phyloP scores from a whole-genome alignment of 2,797 vertebrate genomes.

The Anguilla megastoma region DNA sequence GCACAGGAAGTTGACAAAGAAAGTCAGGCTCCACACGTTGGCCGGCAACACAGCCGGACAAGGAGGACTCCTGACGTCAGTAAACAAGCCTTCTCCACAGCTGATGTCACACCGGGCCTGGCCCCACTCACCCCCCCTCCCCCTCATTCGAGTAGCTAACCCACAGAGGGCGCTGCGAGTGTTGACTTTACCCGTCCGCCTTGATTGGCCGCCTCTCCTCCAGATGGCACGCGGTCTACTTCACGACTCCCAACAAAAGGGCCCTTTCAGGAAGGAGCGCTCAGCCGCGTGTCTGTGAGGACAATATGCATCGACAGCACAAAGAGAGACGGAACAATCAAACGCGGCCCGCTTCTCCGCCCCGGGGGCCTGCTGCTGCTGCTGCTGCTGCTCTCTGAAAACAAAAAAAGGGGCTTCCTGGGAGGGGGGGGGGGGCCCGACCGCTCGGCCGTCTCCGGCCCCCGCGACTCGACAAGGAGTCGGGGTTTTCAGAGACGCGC shows the following conservation, averaged over 20 bases:
- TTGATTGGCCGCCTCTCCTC: constrained; percentile 39
- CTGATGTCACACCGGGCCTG: neutral
- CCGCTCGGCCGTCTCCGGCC: neutral
- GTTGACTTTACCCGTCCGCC: constrained; percentile 27
- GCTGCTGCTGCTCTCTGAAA: constrained; percentile 9
- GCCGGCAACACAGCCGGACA: neutral
- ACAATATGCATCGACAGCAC: constrained; percentile 29
- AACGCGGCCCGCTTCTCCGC: neutral
- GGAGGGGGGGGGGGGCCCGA: neutral
- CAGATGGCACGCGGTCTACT: constrained; percentile 41
- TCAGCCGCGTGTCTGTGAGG: constrained; percentile 42
- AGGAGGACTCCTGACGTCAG: neutral
- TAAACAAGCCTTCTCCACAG: neutral
- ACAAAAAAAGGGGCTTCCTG: constrained; percentile 2
- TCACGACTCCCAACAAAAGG: constrained; percentile 25
- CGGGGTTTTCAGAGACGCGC: neutral
- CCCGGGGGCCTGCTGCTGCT: neutral
- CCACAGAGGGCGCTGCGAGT: constrained; percentile 45
- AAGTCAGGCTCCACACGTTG: neutral
- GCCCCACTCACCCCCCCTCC: neutral
- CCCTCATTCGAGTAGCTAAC: constrained; percentile 10
- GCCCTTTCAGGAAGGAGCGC: constrained; percentile 24
- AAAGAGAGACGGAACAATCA: constrained; percentile 18
- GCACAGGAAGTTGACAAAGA: neutral
- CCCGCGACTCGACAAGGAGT: neutral